Conservation (phyloP, 1,140 invertebrate genomes). For the Archivesica marissinica region DNA sequence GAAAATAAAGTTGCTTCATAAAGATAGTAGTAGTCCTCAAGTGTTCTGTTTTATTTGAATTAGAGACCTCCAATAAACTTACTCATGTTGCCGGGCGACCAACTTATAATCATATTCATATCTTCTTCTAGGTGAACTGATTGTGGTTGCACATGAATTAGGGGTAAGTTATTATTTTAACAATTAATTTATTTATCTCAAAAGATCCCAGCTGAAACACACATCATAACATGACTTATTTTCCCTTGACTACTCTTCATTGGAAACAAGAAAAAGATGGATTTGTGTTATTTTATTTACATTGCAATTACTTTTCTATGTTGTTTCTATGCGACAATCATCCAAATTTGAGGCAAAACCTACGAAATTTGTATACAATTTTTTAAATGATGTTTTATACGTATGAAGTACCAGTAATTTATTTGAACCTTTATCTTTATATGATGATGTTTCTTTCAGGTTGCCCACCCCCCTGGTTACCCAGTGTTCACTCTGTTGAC, state of each 20-base stretch:
- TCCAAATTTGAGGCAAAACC: not conserved
- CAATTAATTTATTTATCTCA: not conserved
- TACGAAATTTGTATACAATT: not conserved
- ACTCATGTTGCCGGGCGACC: not conserved
- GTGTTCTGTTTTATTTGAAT: not conserved
- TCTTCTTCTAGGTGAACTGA: slow-evolving; percentile 77
- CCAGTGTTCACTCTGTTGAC: slow-evolving; percentile 81
- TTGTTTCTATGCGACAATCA: not conserved
- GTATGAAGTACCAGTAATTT: too few species aligned
- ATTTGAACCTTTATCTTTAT: not conserved
- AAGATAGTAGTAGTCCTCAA: not conserved
- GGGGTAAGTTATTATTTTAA: slow-evolving; percentile 71
- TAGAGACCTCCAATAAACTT: not conserved
- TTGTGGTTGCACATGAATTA: slow-evolving; percentile 77
- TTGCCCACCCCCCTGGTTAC: slow-evolving; percentile 83
- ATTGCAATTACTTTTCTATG: not conserved
- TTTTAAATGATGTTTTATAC: not conserved
- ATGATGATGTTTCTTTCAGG: slow-evolving; percentile 70
- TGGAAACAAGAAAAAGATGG: not conserved
- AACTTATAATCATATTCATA: not conserved
- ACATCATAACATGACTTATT: not conserved
- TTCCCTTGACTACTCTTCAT: too few species aligned
- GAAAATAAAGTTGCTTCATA: too few species aligned
- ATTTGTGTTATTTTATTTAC: not conserved
- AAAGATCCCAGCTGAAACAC: not conserved